Evolutionary conservation across 2,113 vertebrate genomes (phyloP), one percentile per base, ranked within the genome.

Genomic region (Cavia aperea): DNA sequence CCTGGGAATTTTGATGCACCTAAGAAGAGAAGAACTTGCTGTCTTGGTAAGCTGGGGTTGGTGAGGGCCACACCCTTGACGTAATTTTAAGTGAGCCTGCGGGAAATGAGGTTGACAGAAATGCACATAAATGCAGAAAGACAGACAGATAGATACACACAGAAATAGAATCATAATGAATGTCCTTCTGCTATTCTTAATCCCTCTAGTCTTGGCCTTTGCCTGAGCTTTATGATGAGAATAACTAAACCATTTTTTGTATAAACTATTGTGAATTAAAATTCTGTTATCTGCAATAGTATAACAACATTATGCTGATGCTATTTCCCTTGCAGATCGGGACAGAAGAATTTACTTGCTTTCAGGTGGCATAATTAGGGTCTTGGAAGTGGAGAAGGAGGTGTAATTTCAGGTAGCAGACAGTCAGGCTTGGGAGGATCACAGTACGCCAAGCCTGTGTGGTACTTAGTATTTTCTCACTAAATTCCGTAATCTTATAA

Each of bases 271-370:
- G 68, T 88, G 75, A 94, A n/a, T 79, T 46, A 77, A 21, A 2
- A 88, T 95, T 92, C 73, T 90, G 19, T 88, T 78, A 29, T 33
- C 85, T 92, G 21, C 84, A 88, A 58, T 16, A 91, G 26, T 66
- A n/a, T 43, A 86, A 43, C 33, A 75, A 72, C 23, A 56, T 54
- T 54, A 14, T 13, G 51, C 0, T 12, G 18, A 16, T 26, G 86
- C 18, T 58, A 26, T 62, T 95, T 87, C 54, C 8, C 66, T 66
- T 84, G 85, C 33, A 60, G 0, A 72, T 26, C 43, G 83, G 23
- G 12, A n/a, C 10, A 81, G 46, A 92, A 49, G 58, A 81, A 31
- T 26, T 86, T 73, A 49, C 54, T 66, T 88, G 15, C 36, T 21
- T 81, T 46, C 72, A 89, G 63, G 72, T 86, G 79, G 33, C 5